Evolutionary conservation across 2,888 invertebrate species (phyloP), one percentile per base, ranked within the genome.

Genomic region (Drosophila mulleri): DNA sequence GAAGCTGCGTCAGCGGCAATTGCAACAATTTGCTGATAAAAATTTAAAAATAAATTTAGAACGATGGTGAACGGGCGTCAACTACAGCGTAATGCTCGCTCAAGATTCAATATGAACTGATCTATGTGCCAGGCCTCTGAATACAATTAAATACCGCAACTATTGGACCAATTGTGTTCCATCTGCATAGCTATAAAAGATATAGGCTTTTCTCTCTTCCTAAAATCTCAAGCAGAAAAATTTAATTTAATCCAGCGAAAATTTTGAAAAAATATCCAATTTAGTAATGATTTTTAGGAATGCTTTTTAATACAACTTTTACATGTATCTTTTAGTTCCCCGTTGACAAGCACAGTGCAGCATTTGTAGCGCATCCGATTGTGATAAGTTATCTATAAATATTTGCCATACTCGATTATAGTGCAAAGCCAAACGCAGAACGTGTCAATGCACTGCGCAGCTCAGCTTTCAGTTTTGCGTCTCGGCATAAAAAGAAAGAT

Each of bases 11-110:
- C 44, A 44, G 14, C 47, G 47, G 56, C 59, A 44, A 20, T 29
- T 63, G 37, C 44, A 32, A 32, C 58, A 58, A 44, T 45, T 44
- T 37, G 60, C 29, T 63, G 61, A 63, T 60, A 47, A 39, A 32
- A 37, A 60, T 29, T 12, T 47, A 60, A 32, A 63, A 37, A 35
- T 35, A 50, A 20, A 32, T 20, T 45, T 14, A 45, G 20, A 45
- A 16, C 23, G 45, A 45, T 45, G 45, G 0, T 23, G 23, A 20
- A 14, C 20, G 20, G 20, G 6, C 14, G 14, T 20, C 12, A 44
- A 12, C 12, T 20, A 14, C 20, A 12, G 3, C 20, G 14, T 1
- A 44, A 44, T 44, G 44, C 44, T 20, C 20, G 44, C 20, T 44
- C 12, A 20, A n/a, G 16, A 6, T 16, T 1, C 39, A 39, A 39